These are phyloP conservation scores for Aramus guarauna DNA, from an alignment of 2,113 vertebrate genomes.

Conservation along the genomic window DNA sequence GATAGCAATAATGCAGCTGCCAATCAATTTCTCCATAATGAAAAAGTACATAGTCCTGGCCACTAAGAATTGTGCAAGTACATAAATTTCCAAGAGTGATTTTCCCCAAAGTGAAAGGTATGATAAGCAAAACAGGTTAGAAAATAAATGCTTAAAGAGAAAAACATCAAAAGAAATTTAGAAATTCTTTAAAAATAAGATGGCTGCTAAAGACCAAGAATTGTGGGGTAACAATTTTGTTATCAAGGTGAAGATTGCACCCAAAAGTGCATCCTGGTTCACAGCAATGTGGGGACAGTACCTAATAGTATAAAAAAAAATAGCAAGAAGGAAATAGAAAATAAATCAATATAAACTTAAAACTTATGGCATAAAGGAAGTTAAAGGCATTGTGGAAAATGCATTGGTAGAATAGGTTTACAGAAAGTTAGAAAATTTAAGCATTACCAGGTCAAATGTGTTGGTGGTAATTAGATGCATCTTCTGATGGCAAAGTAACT, in stretches of 20 bases:
- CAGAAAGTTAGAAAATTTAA: neutral
- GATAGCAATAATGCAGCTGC: neutral
- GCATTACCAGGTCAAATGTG: neutral
- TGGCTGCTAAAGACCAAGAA: neutral
- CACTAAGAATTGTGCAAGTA: neutral
- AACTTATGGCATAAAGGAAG: neutral
- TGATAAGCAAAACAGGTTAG: neutral
- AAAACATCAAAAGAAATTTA: neutral
- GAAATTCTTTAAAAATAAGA: neutral
- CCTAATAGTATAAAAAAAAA: neutral
- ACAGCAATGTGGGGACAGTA: neutral
- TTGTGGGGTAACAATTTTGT: accelerated
- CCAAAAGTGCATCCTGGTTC: neutral
- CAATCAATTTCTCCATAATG: neutral
- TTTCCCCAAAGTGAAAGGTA: neutral
- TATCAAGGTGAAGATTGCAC: neutral
- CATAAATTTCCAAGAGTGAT: neutral
- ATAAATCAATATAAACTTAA: neutral
- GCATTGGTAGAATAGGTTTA: neutral
- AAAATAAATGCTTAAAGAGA: neutral
- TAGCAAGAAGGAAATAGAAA: neutral
- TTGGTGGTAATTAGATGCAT: neutral
- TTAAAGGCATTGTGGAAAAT: neutral
- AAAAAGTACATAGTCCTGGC: neutral
- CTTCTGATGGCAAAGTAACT: neutral